Evolutionary conservation across 1,140 invertebrate species (phyloP).

Genomic region (Dermatophagoides farinae): DNA sequence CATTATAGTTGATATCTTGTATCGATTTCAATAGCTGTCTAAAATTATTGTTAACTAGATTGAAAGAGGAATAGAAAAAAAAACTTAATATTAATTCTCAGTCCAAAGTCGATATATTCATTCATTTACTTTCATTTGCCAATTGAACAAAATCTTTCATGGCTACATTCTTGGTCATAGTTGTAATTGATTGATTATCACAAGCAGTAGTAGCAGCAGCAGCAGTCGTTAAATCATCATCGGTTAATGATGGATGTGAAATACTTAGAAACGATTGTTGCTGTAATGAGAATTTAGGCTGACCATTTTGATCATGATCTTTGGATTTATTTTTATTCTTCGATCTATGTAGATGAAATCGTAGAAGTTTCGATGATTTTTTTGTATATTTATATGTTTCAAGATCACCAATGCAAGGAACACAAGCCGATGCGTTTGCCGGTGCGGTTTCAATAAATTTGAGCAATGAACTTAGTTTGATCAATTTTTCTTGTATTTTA

Average conservation of each 20-base stretch:
- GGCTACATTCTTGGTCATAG: slow-evolving; percentile 17
- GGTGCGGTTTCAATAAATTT: slow-evolving; percentile 27
- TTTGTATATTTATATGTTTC: slow-evolving; percentile 44
- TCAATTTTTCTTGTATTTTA: slow-evolving; percentile 39
- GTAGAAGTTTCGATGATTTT: slow-evolving; percentile 31
- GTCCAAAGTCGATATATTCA: neutral
- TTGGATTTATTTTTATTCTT: slow-evolving; percentile 25
- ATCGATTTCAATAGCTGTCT: neutral
- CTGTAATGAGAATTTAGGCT: slow-evolving; percentile 5
- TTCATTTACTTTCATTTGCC: slow-evolving; percentile 33
- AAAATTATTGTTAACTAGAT: neutral
- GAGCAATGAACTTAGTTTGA: slow-evolving; percentile 37
- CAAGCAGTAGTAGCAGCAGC: slow-evolving; percentile 22
- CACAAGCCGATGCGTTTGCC: neutral
- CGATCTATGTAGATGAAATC: slow-evolving; percentile 45
- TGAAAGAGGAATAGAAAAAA: neutral
- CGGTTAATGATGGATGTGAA: slow-evolving; percentile 29
- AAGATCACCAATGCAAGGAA: slow-evolving; percentile 17
- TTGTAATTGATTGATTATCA: neutral
- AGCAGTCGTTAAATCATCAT: slow-evolving; percentile 1
- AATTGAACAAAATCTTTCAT: slow-evolving; percentile 35
- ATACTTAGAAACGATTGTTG: slow-evolving; percentile 22
- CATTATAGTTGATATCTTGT: neutral
- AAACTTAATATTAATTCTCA: neutral
- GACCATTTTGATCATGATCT: neutral